Base-by-base conservation (phyloP, 35 echinoderm and acorn worm genomes). In the Amphiura filiformis region DNA sequence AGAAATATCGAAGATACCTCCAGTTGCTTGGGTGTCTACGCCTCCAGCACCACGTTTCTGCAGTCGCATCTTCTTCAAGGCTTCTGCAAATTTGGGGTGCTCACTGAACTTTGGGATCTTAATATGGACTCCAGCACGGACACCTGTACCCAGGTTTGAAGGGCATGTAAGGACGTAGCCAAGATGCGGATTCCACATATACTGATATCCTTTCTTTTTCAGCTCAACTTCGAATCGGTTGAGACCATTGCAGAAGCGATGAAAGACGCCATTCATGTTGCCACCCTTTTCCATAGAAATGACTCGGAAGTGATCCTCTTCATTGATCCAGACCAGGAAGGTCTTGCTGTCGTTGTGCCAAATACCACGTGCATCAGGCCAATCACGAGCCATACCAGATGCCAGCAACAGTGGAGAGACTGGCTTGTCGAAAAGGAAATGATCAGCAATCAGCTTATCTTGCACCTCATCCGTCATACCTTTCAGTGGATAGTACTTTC, bases 41-140 rank as follows among this genome's bases (percentile, higher is more conserved):
- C 96, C 96, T n/a, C 96, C 96, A 20, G 96, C 94, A 9, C 96
- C 96, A 47, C 96, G 57, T 56, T 99, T 99, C 79, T 99, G 96
- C 36, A 99, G 75, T 30, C 93, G 93, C 31, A 95, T 79, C 75
- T 82, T 89, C 12, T 84, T 82, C n/a, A 99, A 79, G n/a, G 88
- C 83, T 44, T 84, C 81, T 31, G 78, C 84, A 76, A 99, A 99
- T 56, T 87, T 87, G 9, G 82, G 57, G 39, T 95, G 93, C 30
- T 83, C 89, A 49, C 86, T 84, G 37, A 99, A 84, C 26, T 87
- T 82, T 30, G 96, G 96, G 1, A 99, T 77, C 52, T 94, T 99
- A 1, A 99, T 85, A 52, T 99, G 96, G 23, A 99, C 96, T 28
- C 96, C 96, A 39, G 96, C 96, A 26, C 96, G 89, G 13, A 99